Evolutionary conservation across 2,888 invertebrate species (phyloP), one percentile per base, ranked within the genome.

Genomic region (Conops quadrifasciatus): DNA sequence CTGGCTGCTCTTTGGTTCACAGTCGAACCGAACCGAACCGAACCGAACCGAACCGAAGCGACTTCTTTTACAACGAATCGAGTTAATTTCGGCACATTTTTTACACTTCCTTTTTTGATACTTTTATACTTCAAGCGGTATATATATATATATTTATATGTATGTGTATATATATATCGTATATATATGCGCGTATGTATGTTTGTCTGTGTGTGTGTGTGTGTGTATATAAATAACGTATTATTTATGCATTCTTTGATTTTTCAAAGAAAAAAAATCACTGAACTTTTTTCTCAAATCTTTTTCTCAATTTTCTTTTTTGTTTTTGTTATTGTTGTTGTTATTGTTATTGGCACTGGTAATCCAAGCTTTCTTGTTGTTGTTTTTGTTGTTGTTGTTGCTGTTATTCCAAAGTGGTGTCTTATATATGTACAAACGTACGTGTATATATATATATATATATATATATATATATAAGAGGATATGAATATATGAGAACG

Each of bases 291-390:
- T 51, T 51, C 28, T 43, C 21, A 21, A 69, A 60, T 60, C 56
- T 71, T 19, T 47, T 47, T 67, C 15, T 49, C 43, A 62, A 45
- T 36, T 47, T 47, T 67, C 15, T 49, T 43, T 53, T 28, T 36
- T 36, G 36, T 4, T 36, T 36, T 36, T 9, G 36, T 36, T 36
- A n/a, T n/a, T n/a, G n/a, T 36, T 7, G 9, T 36, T 36, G 1
- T 64, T 59, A 43, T 47, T 62, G 59, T 26, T 70, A 74, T 82
- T 83, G 82, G 83, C 84, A 84, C 84, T 84, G 84, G 82, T 84
- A 84, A 83, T 84, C 84, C 84, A 83, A 84, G 78, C 59, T 74
- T 56, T 71, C 59, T 66, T 65, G 53, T 56, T 59, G 47, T 49
- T 73, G 77, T 77, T 73, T 72, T 79, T 76, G 73, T 75, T 75